Evolutionary conservation across 53 echinoderm and acorn worm genomes (phyloP).

Genomic region (Holothuria leucospilota): DNA sequence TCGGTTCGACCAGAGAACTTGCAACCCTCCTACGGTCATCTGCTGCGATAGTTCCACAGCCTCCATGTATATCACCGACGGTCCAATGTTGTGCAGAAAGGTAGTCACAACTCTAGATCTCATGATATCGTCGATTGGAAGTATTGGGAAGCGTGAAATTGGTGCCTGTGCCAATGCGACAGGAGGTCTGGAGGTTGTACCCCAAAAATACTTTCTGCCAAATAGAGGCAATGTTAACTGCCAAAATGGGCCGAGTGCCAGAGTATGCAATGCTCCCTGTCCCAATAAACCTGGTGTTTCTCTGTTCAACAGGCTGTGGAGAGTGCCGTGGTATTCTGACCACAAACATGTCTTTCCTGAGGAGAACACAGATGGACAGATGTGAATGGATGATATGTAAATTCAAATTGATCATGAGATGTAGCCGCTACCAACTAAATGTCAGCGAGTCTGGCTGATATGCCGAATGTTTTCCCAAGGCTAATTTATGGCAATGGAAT

Average conservation of each 20-base stretch:
- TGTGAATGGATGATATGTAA: neutral
- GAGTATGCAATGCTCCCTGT: too few species aligned
- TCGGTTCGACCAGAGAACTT: too few species aligned
- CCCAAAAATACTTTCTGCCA: neutral
- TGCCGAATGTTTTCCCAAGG: slow-evolving; percentile 4
- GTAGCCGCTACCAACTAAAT: slow-evolving; percentile 1
- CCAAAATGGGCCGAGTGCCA: too few species aligned
- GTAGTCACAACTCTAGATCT: neutral
- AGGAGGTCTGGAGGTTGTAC: slow-evolving; percentile 8
- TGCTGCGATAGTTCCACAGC: neutral
- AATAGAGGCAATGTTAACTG: neutral
- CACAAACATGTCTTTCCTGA: slow-evolving; percentile 13
- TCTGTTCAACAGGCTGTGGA: slow-evolving; percentile 19
- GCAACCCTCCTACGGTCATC: too few species aligned
- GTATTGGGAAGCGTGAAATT: neutral
- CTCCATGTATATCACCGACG: neutral
- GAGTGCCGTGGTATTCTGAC: slow-evolving; percentile 7
- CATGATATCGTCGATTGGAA: neutral
- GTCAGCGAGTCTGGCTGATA: slow-evolving; percentile 11
- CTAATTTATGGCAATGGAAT: neutral
- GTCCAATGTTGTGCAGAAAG: neutral
- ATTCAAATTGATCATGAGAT: neutral
- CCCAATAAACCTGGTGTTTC: too few species aligned
- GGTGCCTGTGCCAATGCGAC: slow-evolving; percentile 19
- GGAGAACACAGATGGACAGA: slow-evolving; percentile 5